Evolutionary conservation across 2,113 vertebrate species (phyloP).

Genomic region (Strigops habroptila): DNA sequence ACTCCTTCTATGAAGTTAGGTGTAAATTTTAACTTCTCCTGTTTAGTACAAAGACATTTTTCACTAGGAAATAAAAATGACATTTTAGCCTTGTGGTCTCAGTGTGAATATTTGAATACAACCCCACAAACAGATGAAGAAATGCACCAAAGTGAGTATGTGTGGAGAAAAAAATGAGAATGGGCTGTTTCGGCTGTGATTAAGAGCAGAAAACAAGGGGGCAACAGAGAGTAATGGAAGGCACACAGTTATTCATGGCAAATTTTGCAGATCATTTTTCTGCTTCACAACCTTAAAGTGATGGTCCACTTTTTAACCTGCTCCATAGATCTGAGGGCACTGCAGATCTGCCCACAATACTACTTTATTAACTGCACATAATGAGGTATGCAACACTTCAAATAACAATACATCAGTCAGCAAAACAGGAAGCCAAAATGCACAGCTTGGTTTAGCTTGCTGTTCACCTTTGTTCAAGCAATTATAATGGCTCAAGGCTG

Average conservation of each 20-base stretch:
- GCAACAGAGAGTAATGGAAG: not conserved
- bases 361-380: conserved; percentile 51
- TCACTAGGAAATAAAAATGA: not conserved
- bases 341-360: conserved; percentile 7
- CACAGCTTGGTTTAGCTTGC: not conserved
- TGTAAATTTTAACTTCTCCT: not conserved
- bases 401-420: conserved; percentile 29
- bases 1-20: not conserved
- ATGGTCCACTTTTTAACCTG: conserved; percentile 21
- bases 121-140: not conserved
- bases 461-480: not conserved
- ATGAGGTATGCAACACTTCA: conserved; percentile 40
- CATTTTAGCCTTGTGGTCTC: not conserved
- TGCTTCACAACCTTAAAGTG: conserved; percentile 25
- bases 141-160: not conserved
- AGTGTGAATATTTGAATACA: not conserved
- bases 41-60: not conserved
- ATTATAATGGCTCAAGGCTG: not conserved
- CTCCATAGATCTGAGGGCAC: conserved; percentile 8
- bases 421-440: conserved; percentile 23
- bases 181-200: not conserved
- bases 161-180: not conserved
- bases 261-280: conserved; percentile 29
- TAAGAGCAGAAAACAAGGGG: not conserved
- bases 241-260: not conserved